Conservation (phyloP, 1,140 invertebrate species). For the Cardiocondyla obscurior region DNA sequence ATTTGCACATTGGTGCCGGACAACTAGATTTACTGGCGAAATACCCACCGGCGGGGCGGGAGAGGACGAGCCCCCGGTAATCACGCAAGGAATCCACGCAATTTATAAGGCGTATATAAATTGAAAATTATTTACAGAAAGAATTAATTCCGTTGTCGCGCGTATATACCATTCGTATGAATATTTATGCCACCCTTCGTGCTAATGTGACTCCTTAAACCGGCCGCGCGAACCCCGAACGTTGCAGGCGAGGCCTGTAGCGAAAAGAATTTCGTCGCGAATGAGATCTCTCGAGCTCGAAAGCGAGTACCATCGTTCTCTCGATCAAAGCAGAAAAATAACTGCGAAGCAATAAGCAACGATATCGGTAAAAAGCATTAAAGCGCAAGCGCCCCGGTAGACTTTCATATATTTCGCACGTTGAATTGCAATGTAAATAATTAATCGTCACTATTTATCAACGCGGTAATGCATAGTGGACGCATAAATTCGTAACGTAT, state of each 20-base stretch:
- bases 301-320: constrained; percentile 6
- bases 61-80: background rate
- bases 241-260: background rate
- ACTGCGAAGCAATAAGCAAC: constrained; percentile 16
- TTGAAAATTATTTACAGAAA: constrained; percentile 24
- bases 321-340: constrained; percentile 22
- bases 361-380: constrained; percentile 12
- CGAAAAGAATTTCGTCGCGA: background rate
- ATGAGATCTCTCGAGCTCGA: constrained; percentile 22
- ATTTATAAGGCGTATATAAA: constrained; percentile 47
- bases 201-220: background rate
- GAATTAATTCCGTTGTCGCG: background rate
- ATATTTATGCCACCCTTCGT: background rate
- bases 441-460: constrained; percentile 51
- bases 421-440: constrained; percentile 39
- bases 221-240: background rate
- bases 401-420: background rate
- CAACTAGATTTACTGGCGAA: constrained; percentile 60
- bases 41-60: background rate
- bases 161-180: background rate
- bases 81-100: constrained; percentile 32
- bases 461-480: constrained; percentile 13
- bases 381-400: constrained; percentile 2
- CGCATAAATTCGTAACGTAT: constrained; percentile 46
- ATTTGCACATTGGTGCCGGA: constrained; percentile 55